Base-by-base conservation (phyloP, 2,113 vertebrate genomes). In the Benitochromis conjunctus region DNA sequence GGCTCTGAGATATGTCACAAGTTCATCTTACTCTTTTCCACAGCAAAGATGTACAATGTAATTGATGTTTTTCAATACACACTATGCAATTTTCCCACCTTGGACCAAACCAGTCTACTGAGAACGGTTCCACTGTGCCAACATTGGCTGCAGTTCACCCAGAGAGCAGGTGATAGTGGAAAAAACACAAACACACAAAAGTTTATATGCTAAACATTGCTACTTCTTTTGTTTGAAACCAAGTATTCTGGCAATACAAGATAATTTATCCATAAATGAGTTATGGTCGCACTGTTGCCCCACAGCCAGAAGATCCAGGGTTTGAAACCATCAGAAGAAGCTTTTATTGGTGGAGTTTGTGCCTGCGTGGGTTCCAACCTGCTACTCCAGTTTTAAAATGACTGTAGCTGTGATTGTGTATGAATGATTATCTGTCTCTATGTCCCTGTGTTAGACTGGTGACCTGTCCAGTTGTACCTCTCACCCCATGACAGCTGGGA, bases 381-480 rank as follows among this genome's bases (percentile, higher is more conserved):
- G 5, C 5, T 48, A 6, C 46, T 16, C 14, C 29, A 31, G 29
- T 31, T 31, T 31, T 2, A 7, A 6, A 48, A 2, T 16, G 46
- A 48, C 14, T 3, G 14, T 6, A 13, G 46, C 46, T 48, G 46
- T 16, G 14, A 51, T 6, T 51, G 62, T 41, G 21, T 3, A 26
- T 46, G 7, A 16, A 43, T 71, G 66, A 46, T 48, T 26, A 10
- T 48, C 66, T 48, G 21, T 26, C 66, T 71, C 41, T 4, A 10
- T 48, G 0, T 46, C 21, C 41, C 41, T 0, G 21, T 26, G n/a
- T 7, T 66, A 71, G 0, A 46, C 66, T 48, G 0, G 41, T 46
- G 24, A 16, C 9, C 66, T 48, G 38, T 4, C 5, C 66, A 74
- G 24, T 14, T 29, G 41, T 29, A 29, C 41, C 21, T 0, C 41